Base-by-base conservation (phyloP, 37 sponge, comb jelly and placozoan species). In the Spongilla lacustris region DNA sequence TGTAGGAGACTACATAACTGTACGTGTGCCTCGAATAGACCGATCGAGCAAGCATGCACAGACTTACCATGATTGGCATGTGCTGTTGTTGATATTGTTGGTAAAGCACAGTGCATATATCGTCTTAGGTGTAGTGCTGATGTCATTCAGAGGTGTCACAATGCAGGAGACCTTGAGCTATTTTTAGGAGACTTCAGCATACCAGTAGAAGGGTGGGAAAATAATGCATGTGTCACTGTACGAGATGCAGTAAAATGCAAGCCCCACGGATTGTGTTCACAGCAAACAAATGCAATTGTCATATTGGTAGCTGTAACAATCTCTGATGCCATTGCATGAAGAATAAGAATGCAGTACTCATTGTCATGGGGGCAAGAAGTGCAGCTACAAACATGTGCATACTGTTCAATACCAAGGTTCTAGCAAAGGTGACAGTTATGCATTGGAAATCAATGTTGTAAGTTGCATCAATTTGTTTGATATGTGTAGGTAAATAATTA, bases 201-300 rank as follows among this genome's bases (percentile, higher is more conserved):
- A 50, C 11, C 79, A 32, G 79, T 50, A 21, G 29, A 78, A 37
- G 50, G 4, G 50, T 78, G 79, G 79, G 58, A 78, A 50, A 46
- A 78, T 78, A 50, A 78, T 41, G 9, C 58, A 46, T 50, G 58
- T 24, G n/a, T 78, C 36, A 46, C 79, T 10, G 11, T 78, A 17
- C 4, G 79, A 78, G 27, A 78, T 24, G 71, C 9, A 29, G 71
- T 8, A 10, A 28, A 70, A 28, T 29, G 28, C 71, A 70, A 29
- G 71, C 71, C 26, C 71, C 68, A 67, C 22, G 68, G 68, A 67
- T 23, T 67, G 22, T 28, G 26, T 70, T 70, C 71, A 70, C 71
- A 70, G 71, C 5, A 28, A 70, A 70, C 28, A 70, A 28, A 8
- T 70, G 71, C 71, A 70, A 70, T 70, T 70, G 71, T 28, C 71